Base-by-base conservation (phyloP, 2,113 vertebrate genomes). In the Gobio gobio region DNA sequence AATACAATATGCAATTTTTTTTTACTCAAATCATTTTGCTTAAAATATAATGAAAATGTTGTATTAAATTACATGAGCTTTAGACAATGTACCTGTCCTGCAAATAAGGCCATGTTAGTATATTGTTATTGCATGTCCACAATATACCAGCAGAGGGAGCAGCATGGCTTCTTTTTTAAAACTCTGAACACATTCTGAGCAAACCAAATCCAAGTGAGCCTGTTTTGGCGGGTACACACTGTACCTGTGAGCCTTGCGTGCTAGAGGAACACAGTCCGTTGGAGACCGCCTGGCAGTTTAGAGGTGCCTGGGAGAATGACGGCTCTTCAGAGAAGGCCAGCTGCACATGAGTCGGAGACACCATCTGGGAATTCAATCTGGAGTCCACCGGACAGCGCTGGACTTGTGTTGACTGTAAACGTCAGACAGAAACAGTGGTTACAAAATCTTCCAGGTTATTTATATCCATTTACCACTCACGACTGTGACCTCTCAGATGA, bases 331-430 rank as follows among this genome's bases (percentile, higher is more conserved):
- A 86, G 89, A 95, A 94, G 79, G 89, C 92, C 91, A 95, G 90
- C 58, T 92, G 94, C 78, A 95, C 89, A 18, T 95, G 94, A 59
- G 93, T 92, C 2, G 94, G 93, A 74, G 93, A 94, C 81, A 93
- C 87, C 49, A 90, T 88, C 88, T 87, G 91, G 82, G 90, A 74
- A 86, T 93, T 86, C 43, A 87, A 76, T 70, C 77, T 87, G 66
- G 87, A 88, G 68, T 88, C 94, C 85, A 91, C 88, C 82, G 90
- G 90, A 79, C 88, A 91, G 14, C 86, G 89, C 90, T 94, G 91
- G 86, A 87, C 78, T 20, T 49, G 70, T 20, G 83, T 74, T 79
- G 54, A 85, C 83, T 86, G 77, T 77, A 82, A 84, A 84, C 36
- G 5, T 49, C 49, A 84, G 20, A 88, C n/a, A 80, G 26, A 82